Base-by-base conservation (phyloP, 2,888 invertebrate genomes). In the Platerodrilus igneus region DNA sequence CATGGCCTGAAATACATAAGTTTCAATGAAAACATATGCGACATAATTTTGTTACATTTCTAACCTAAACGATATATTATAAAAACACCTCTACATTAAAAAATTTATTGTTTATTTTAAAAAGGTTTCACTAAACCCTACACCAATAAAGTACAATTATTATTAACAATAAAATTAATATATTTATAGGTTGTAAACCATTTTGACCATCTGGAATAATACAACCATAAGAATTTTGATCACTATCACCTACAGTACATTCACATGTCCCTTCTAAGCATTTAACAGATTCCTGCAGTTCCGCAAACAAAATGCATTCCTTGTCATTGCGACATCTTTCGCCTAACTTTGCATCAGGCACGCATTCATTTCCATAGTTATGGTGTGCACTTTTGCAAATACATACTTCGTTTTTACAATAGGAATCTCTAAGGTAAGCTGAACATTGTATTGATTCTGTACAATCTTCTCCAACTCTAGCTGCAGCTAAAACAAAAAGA, bases 401-500 rank as follows among this genome's bases (percentile, higher is more conserved):
- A 38, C 67, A 68, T 14, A 35, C 51, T 1, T 52, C 51, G 3
- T 55, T 40, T 6, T 49, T 39, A 38, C 63, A 65, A 15, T 55
- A 44, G 7, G 58, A 54, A 17, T 53, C 52, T 18, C 36, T 41
- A 4, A 67, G 45, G 44, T 56, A 60, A 36, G 56, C 57, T 2
- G 57, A 58, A 37, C 68, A 68, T 42, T 68, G 67, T 5, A 48
- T 52, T 28, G 60, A 50, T 47, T 66, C 64, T 4, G 50, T 52
- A 34, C 68, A 68, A 6, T 46, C 28, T 8, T 64, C 63, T 3
- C 51, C 57, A 36, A 66, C 59, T 14, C 50, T 39, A 17, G 56
- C 58, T 1, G 64, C 66, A 29, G 59, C 67, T 67, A n/a, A n/a
- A n/a, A n/a, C n/a, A n/a, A n/a, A n/a, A n/a, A n/a, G 44, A 47